Base-by-base conservation (phyloP, 2,113 vertebrate species). In the Sinocyclocheilus maitianheensis region DNA sequence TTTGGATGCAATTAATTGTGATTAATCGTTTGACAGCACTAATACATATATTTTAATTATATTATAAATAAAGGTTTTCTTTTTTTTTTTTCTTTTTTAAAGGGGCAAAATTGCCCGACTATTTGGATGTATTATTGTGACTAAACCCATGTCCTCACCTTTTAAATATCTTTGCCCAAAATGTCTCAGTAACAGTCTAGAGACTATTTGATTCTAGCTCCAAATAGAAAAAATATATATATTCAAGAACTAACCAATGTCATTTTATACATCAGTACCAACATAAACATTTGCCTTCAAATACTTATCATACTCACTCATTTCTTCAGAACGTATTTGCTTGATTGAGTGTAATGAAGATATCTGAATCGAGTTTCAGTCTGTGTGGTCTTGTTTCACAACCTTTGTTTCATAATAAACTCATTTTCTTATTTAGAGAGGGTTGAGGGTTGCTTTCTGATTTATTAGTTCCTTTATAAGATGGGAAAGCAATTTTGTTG, bases 391-490 rank as follows among this genome's bases (percentile, higher is more conserved):
- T 60, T 79, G 77, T 76, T 76, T 76, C 43, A 51, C 10, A 76
- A 76, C n/a, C 40, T 74, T 74, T 18, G 22, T 72, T 74, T 74
- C 71, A 46, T 46, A 74, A 63, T n/a, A 67, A 76, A 26, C 74
- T 8, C 26, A 4, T 51, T 75, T 22, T 16, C 2, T 1, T 51
- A 24, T 48, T 24, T 24, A 76, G 74, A 48, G 22, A 48, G n/a
- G 58, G 43, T 48, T 65, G n/a, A 48, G n/a, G n/a, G 60, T 65
- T 65, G n/a, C 46, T 63, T 79, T 60, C 18, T 18, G 37, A 46
- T 81, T 81, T 46, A 65, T 63, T 81, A 81, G 78, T 51, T 76
- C 72, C 72, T 76, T 76, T 76, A 26, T 76, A 65, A 26, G 22
- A 24, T 26, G 13, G 37, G 37, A 48, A 65, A 81, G 78, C 40